Evolutionary conservation across 1,140 invertebrate genomes (phyloP), one percentile per base, ranked within the genome.

Genomic region (Bathynomus jamesi): DNA sequence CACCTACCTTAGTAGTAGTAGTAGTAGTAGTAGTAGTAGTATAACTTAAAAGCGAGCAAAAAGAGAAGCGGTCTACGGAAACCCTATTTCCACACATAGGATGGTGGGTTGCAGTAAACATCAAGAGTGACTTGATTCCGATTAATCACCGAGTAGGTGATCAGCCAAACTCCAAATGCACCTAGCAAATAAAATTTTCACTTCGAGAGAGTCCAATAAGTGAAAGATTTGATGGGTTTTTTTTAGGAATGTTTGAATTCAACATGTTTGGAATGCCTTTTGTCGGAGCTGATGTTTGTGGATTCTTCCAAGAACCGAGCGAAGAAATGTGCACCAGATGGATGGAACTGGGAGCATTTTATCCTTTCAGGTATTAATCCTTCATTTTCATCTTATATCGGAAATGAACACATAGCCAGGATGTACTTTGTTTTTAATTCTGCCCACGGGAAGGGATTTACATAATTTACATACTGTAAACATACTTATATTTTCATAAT

Each of bases 161-260:
- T 40, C 32, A 8, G 17, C 32, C 32, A 40, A 40, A 40, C 17
- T 40, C 32, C 7, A 40, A 40, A 40, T n/a, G n/a, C n/a, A n/a
- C n/a, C n/a, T n/a, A n/a, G n/a, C n/a, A n/a, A n/a, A n/a, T n/a
- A n/a, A n/a, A n/a, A n/a, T n/a, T n/a, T n/a, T n/a, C n/a, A n/a
- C n/a, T n/a, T n/a, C n/a, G n/a, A n/a, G 32, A 17, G 17, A 40
- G 17, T 40, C 7, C 7, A 40, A 40, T 40, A 17, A 8, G 17
- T 40, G 7, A 40, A 40, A 40, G 32, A 40, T 40, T 8, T 40
- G 17, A 40, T 40, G 7, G 7, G 17, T 40, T 40, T 7, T 53
- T 53, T 17, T 4, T 24, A 83, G 85, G 89, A 76, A 83, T 93
- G 62, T 81, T 95, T 27, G 88, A 87, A 78, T 92, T 90, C 81